phyloP scores from a whole-genome alignment of 1,140 invertebrate species.

The Leucophenga varia region DNA sequence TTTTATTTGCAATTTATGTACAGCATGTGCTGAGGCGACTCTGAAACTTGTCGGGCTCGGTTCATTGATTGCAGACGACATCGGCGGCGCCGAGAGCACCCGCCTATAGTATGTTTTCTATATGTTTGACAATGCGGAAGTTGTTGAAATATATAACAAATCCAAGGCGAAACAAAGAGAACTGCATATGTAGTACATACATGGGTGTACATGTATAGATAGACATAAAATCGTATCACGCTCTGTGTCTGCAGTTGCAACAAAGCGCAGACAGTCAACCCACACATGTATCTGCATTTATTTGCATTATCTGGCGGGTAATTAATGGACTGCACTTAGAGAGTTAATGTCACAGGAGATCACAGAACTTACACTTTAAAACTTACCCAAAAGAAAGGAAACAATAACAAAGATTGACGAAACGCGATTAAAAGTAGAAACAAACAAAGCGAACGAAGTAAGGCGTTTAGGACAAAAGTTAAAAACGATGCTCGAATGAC shows the following conservation, averaged over 20 bases:
- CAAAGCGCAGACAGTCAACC: neutral
- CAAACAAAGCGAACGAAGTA: too few relatives aligned
- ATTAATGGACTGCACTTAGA: constrained; percentile 42
- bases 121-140: constrained; percentile 51
- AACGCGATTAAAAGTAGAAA: too few relatives aligned
- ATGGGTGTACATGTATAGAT: constrained; percentile 8
- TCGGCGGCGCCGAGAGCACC: constrained; percentile 11
- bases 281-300: constrained; percentile 15
- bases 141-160: constrained; percentile 48
- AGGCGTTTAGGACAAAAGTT: too few relatives aligned
- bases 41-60: constrained; percentile 26
- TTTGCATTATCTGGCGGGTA: constrained; percentile 26
- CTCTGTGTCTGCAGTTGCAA: neutral
- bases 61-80: constrained; percentile 41
- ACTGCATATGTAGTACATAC: constrained; percentile 21
- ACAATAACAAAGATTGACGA: too few relatives aligned
- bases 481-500: too few relatives aligned
- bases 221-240: constrained; percentile 30
- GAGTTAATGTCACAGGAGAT: constrained; percentile 28
- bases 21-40: constrained; percentile 5
- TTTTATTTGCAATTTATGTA: constrained; percentile 17
- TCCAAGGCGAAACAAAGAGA: constrained; percentile 47
- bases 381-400: constrained; percentile 29
- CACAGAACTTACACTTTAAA: constrained; percentile 6
- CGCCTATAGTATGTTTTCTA: constrained; percentile 17